Evolutionary conservation across 1,140 invertebrate species (phyloP).

Genomic region (Anastatus disparis): DNA sequence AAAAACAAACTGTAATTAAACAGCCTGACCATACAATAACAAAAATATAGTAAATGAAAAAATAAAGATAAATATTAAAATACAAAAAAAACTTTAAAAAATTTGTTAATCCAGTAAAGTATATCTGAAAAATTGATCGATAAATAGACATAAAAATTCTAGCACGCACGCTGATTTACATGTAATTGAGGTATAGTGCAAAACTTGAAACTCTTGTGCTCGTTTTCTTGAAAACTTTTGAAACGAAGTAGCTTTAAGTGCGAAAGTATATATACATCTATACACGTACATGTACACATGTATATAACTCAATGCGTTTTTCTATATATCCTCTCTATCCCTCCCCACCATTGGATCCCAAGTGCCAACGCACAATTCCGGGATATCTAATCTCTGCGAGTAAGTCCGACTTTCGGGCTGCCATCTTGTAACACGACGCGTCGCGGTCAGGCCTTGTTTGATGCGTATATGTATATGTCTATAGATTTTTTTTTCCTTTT

Average conservation of each 20-base stretch:
- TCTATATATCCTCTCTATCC: not conserved
- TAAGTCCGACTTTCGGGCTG: conserved; percentile 54
- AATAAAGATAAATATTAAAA: too few species aligned
- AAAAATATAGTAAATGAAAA: too few species aligned
- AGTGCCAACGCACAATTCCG: conserved; percentile 1
- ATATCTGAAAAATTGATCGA: not conserved
- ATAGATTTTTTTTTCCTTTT: too few species aligned
- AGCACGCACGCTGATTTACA: too few species aligned
- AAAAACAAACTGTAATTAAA: too few species aligned
- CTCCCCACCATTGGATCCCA: not conserved
- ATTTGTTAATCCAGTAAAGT: not conserved
- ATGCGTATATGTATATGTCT: not conserved
- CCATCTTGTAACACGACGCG: conserved; percentile 54
- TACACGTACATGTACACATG: not conserved
- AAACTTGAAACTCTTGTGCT: not conserved
- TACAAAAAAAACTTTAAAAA: too few species aligned
- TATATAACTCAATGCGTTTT: too few species aligned
- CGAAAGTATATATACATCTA: not conserved
- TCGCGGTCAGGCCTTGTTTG: conserved; percentile 31
- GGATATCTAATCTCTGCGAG: conserved; percentile 57
- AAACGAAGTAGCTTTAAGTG: not conserved
- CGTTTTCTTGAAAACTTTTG: conserved; percentile 1
- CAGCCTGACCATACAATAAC: too few species aligned
- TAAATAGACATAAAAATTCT: not conserved
- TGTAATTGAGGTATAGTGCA: not conserved